Conservation (phyloP, 2,888 invertebrate species). For the Dilophus febrilis region DNA sequence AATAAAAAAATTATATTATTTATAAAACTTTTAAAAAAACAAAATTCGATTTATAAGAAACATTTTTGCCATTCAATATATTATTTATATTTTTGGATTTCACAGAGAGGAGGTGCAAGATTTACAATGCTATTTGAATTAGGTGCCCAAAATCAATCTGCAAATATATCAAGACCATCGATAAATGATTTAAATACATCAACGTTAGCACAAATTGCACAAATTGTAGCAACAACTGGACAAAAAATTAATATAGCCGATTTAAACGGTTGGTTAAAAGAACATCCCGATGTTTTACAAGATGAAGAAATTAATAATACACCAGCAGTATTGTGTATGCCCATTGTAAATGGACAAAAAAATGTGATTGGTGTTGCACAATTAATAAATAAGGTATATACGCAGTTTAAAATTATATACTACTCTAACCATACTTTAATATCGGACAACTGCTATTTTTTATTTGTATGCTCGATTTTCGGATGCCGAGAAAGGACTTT, state of each 20-base stretch:
- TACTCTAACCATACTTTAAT: too few relatives aligned
- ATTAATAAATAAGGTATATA: conserved; percentile 68
- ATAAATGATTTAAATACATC: conserved; percentile 45
- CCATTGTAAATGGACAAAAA: conserved; percentile 78
- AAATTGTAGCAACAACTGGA: conserved; percentile 72
- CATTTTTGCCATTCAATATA: too few relatives aligned
- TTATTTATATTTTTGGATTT: conserved; percentile 19
- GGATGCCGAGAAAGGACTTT: too few relatives aligned
- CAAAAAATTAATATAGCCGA: conserved; percentile 84
- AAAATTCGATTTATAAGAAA: background rate
- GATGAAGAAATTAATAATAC: conserved; percentile 50
- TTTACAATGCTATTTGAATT: conserved; percentile 79
- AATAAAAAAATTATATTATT: too few relatives aligned
- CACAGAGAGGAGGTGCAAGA: conserved; percentile 40
- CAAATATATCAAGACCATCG: conserved; percentile 43
- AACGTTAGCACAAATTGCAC: conserved; percentile 66
- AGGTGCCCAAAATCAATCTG: conserved; percentile 49
- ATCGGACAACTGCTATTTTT: too few relatives aligned
- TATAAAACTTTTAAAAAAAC: background rate
- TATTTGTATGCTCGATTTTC: too few relatives aligned
- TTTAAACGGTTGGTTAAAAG: conserved; percentile 62
- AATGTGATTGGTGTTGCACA: conserved; percentile 83
- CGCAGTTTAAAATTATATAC: too few relatives aligned
- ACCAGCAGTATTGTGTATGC: conserved; percentile 77
- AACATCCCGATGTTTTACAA: conserved; percentile 35